Evolutionary conservation across 2,113 vertebrate species (phyloP).

Genomic region (Charina bottae): DNA sequence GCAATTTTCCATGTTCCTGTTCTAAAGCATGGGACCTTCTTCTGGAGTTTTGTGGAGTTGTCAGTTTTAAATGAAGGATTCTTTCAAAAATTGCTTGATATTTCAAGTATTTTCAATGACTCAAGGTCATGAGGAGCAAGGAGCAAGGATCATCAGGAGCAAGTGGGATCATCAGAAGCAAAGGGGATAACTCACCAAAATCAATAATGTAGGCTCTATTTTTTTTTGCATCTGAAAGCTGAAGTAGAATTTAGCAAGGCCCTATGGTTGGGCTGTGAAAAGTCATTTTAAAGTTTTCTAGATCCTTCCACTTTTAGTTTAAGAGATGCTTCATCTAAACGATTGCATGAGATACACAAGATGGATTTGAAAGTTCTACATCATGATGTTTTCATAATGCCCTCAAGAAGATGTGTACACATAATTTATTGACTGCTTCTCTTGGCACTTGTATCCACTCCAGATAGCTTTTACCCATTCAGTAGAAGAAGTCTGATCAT

Average conservation of each 20-base stretch:
- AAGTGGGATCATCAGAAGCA: too few species aligned
- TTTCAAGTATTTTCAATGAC: background rate
- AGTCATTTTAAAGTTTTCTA: constrained; percentile 8
- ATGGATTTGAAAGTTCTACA: constrained; percentile 47
- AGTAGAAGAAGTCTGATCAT: constrained; percentile 16
- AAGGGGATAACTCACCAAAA: background rate
- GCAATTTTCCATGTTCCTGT: background rate
- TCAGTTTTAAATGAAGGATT: background rate
- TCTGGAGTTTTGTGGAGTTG: background rate
- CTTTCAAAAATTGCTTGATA: background rate
- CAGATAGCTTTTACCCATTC: constrained; percentile 15
- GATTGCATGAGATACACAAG: background rate
- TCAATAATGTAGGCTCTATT: background rate
- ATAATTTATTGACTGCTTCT: constrained; percentile 59
- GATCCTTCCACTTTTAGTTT: constrained; percentile 12
- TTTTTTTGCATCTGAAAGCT: background rate
- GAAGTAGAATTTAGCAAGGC: constrained; percentile 28
- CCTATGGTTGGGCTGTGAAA: background rate
- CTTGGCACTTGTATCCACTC: constrained; percentile 39
- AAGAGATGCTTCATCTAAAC: constrained; percentile 27
- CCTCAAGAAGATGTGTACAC: constrained; percentile 64
- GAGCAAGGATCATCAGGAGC: background rate
- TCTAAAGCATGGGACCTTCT: background rate
- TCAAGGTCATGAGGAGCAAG: background rate
- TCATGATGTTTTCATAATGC: constrained; percentile 26